Percentiles rank a stretch among this genome's conserved stretches.
Conservation (phyloP, 2,113 vertebrate genomes). For the Channa maculata region DNA sequence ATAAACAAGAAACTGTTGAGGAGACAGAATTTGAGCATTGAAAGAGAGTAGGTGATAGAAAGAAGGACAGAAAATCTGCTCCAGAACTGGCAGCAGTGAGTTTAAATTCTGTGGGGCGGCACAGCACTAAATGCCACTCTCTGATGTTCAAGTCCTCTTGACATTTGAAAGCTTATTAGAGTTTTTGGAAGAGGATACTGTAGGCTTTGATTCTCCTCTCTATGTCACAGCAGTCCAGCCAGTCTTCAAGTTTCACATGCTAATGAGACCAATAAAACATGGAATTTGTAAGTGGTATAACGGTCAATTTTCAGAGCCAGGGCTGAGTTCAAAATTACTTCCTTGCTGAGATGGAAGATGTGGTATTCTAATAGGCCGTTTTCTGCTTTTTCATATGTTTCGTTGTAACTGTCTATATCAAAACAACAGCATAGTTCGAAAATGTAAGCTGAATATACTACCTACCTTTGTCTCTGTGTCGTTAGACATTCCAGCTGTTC, state of each 20-base stretch:
- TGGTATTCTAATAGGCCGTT: too few relatives aligned
- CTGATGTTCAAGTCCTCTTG: constrained; percentile 32
- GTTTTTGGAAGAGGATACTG: constrained; percentile 35
- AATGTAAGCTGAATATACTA: too few relatives aligned
- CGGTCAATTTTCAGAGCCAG: too few relatives aligned
- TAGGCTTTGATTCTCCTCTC: constrained; percentile 18
- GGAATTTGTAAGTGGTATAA: too few relatives aligned
- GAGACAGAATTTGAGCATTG: background rate
- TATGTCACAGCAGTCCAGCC: background rate
- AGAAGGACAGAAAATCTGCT: background rate
- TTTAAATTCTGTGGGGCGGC: background rate
- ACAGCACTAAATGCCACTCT: constrained; percentile 44
- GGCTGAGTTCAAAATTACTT: too few relatives aligned
- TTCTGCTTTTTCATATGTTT: too few relatives aligned
- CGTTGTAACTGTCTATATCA: too few relatives aligned
- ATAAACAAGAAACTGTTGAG: background rate
- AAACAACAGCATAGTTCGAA: too few relatives aligned
- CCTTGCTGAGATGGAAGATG: too few relatives aligned
- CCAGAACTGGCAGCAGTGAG: background rate
- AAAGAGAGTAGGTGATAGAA: constrained; percentile 23
- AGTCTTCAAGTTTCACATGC: background rate
- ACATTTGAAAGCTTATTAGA: constrained; percentile 50
- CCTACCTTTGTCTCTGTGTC: too few relatives aligned
- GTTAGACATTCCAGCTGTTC: too few relatives aligned
- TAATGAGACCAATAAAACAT: constrained; percentile 14